These are phyloP conservation scores for Desmodus rotundus DNA, from an alignment of 2,113 vertebrate species.

Conservation along the genomic window DNA sequence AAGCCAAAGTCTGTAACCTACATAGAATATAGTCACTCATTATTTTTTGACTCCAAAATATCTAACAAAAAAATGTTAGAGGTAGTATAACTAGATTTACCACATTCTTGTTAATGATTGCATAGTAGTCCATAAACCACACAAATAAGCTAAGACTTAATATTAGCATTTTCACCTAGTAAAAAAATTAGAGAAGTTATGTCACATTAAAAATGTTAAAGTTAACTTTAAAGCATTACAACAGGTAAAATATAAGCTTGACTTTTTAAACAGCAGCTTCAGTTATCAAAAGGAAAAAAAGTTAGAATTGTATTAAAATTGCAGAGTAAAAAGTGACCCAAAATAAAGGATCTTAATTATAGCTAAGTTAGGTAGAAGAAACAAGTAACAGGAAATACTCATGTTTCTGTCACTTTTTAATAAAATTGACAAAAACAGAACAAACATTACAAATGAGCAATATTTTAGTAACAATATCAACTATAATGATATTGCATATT, in stretches of 20 bases:
- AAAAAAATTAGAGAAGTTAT: neutral
- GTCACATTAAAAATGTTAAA: neutral
- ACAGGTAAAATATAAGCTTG: neutral
- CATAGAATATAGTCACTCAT: neutral
- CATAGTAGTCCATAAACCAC: neutral
- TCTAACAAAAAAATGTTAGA: neutral
- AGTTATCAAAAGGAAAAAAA: neutral
- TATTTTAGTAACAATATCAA: neutral
- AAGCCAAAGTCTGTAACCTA: neutral
- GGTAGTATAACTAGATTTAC: neutral
- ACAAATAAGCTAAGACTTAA: neutral
- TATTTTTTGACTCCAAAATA: neutral
- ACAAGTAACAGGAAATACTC: neutral
- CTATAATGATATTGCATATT: neutral
- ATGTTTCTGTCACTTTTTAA: neutral
- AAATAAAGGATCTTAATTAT: neutral
- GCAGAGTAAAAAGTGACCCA: neutral
- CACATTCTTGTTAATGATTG: constrained; percentile 22
- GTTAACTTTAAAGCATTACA: neutral
- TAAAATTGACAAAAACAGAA: neutral
- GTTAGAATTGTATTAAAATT: neutral
- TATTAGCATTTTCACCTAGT: neutral
- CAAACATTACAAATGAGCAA: neutral
- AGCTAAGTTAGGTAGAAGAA: neutral
- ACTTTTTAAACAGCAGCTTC: neutral